These are phyloP conservation scores for Cantharis rufa DNA, from an alignment of 2,888 invertebrate species.

Conservation along the genomic window DNA sequence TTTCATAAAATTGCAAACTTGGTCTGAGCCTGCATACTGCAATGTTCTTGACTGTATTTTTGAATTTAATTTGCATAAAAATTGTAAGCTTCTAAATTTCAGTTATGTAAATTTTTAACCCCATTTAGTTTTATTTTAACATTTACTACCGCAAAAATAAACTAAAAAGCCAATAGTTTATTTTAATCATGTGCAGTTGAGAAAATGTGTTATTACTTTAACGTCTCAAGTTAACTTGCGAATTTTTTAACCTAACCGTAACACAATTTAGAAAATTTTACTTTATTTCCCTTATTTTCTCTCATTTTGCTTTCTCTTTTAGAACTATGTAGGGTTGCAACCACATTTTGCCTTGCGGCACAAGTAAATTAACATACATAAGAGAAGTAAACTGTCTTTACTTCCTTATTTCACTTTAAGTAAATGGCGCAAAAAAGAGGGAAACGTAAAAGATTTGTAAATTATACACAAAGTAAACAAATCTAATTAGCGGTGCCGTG, in stretches of 20 bases:
- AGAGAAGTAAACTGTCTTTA: conserved; percentile 21
- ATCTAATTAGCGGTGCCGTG: background rate
- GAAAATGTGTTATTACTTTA: background rate
- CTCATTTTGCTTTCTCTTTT: conserved; percentile 23
- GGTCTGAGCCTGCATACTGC: background rate
- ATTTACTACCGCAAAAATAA: background rate
- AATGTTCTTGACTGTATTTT: background rate
- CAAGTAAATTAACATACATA: conserved; percentile 27
- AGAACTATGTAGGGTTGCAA: conserved; percentile 17
- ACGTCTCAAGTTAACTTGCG: background rate
- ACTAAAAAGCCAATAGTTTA: background rate
- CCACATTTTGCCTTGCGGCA: conserved; percentile 25
- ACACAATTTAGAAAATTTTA: conserved; percentile 33
- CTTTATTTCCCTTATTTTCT: conserved; percentile 30
- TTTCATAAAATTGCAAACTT: background rate
- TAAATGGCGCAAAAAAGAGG: conserved; percentile 15
- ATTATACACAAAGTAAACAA: background rate
- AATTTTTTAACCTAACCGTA: background rate
- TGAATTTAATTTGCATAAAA: background rate
- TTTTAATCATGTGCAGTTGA: background rate
- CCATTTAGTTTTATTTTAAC: background rate
- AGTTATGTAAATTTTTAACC: background rate
- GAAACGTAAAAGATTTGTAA: conserved; percentile 1
- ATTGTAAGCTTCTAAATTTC: background rate
- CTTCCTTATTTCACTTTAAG: conserved; percentile 15